These are phyloP conservation scores for Eupithecia dodoneata DNA, from an alignment of 2,888 invertebrate genomes.

Conservation along the genomic window DNA sequence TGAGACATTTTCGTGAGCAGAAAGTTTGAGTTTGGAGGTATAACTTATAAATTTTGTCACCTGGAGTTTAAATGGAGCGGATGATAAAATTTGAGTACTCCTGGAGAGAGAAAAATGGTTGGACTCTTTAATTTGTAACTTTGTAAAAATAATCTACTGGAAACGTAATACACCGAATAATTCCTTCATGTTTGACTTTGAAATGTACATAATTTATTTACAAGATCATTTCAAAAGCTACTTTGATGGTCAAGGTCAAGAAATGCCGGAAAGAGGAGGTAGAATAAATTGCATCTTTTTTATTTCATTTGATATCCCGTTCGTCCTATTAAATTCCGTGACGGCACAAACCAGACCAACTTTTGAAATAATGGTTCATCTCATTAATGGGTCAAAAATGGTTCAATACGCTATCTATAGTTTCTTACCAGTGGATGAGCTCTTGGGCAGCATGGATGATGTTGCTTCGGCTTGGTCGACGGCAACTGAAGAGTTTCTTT, in stretches of 20 bases:
- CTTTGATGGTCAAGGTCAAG: background rate
- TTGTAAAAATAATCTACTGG: background rate
- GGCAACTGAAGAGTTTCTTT: constrained; percentile 84
- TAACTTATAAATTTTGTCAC: constrained; percentile 43
- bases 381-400: too few species aligned
- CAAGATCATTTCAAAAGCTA: background rate
- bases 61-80: constrained; percentile 36
- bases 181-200: background rate
- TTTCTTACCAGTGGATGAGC: constrained; percentile 68
- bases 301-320: background rate
- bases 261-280: background rate
- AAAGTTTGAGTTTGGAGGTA: constrained; percentile 37
- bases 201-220: background rate
- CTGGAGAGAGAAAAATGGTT: constrained; percentile 7
- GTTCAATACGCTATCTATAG: background rate
- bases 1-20: constrained; percentile 29
- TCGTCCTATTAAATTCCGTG: background rate
- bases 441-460: constrained; percentile 83
- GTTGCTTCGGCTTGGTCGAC: constrained; percentile 73
- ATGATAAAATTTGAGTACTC: constrained; percentile 33
- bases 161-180: background rate
- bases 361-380: too few species aligned
- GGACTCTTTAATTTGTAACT: constrained; percentile 7
- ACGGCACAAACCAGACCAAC: background rate
- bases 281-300: background rate